A percentile compares a stretch with the other conserved stretches of the same genome.
These are phyloP conservation scores for Telenomus remus DNA, from an alignment of 1,140 invertebrate genomes.

Conservation along the genomic window DNA sequence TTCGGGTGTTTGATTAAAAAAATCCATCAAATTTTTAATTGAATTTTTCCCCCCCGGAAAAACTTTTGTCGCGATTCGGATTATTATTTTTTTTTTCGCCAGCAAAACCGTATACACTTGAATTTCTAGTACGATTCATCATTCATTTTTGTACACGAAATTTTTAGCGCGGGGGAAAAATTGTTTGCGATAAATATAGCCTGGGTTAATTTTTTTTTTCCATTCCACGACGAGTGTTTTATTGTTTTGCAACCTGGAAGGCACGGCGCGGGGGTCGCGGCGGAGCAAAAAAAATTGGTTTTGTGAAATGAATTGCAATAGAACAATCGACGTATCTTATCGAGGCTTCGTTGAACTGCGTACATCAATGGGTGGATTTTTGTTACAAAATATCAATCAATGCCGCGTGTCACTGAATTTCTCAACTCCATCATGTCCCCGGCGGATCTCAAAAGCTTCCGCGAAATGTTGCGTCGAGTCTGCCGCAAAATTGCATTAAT, in stretches of 20 bases:
- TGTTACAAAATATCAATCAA: constrained; percentile 43
- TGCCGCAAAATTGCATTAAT: no score
- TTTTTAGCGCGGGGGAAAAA: constrained; percentile 31
- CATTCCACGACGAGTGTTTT: constrained; percentile 30
- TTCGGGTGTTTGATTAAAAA: constrained; percentile 35
- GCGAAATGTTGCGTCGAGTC: neutral
- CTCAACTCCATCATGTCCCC: constrained; percentile 11
- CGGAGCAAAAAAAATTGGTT: constrained; percentile 16
- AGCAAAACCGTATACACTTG: constrained; percentile 36
- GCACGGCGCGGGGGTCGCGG: neutral
- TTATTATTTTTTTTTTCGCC: constrained; percentile 18
- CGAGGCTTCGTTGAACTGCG: constrained; percentile 12
- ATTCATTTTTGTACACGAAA: constrained; percentile 33
- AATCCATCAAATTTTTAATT: constrained; percentile 27
- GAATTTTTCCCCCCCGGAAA: constrained; percentile 19
- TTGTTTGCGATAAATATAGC: constrained; percentile 42
- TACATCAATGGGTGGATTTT: constrained; percentile 34
- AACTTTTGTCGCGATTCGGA: constrained; percentile 18
- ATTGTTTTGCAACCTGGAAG: constrained; percentile 22
- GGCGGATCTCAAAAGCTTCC: constrained; percentile 1
- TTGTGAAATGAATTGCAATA: constrained; percentile 25
- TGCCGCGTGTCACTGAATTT: constrained; percentile 35
- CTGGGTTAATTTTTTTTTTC: constrained; percentile 21
- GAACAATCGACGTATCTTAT: constrained; percentile 29
- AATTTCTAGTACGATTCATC: constrained; percentile 19